Evolutionary conservation across 2,888 invertebrate genomes (phyloP), one percentile per base, ranked within the genome.

Genomic region (Augochlorella aurata): DNA sequence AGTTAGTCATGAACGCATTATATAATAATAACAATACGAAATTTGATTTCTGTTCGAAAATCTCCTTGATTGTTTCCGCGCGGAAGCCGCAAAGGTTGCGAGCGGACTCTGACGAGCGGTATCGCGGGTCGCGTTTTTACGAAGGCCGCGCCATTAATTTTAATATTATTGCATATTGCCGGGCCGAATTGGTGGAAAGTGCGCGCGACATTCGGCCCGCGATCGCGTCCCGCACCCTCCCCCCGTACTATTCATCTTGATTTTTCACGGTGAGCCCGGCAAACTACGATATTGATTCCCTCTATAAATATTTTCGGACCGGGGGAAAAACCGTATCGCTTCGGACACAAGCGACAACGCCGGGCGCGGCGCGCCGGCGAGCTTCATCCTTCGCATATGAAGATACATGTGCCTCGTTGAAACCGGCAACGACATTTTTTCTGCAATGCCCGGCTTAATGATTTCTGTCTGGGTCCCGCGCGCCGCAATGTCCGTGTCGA

Each of bases 131-230:
- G 76, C 83, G 85, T 90, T 90, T 90, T 88, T 87, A 85, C 86
- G 81, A 88, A 89, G 84, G 80, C 77, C 78, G 77, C 69, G 79
- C 87, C 88, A 90, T 89, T 90, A 87, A 89, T 90, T 90, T 90
- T 90, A 90, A 90, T 90, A 89, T 89, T 89, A 90, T 90, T 90
- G 90, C 89, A 89, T 90, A 90, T 90, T 90, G 90, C 88, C 85
- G 88, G 24, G 84, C 85, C 82, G 89, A 90, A 90, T 90, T 90
- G 90, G 81, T 82, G 87, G 86, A 83, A 89, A 90, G 82, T 85
- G 84, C 76, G 81, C 75, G 84, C 82, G 85, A 89, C 85, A 86
- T 74, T 69, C 79, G 68, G 68, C 76, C 78, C 81, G 77, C 86
- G 87, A 87, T 87, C 83, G 86, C 79, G 77, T 71, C 72, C 49